Conservation (phyloP, 2,888 invertebrate genomes). For the Morpho achilles region DNA sequence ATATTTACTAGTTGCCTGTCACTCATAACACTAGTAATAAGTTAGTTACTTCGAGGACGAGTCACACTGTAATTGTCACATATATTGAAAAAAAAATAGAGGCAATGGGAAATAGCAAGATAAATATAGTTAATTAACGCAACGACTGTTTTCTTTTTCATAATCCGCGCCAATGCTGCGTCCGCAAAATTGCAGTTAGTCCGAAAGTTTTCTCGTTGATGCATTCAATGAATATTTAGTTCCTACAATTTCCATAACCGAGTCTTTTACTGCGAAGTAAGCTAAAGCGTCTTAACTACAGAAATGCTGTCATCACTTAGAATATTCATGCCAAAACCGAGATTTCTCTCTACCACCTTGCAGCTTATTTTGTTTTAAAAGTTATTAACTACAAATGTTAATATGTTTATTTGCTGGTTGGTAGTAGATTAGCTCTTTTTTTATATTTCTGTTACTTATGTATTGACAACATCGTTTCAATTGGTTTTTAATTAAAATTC, state of each 20-base stretch:
- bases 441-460: too few relatives aligned
- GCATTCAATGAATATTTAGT: conserved; percentile 15
- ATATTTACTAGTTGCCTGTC: too few relatives aligned
- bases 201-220: conserved; percentile 10
- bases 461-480: too few relatives aligned
- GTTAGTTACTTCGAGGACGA: too few relatives aligned
- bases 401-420: too few relatives aligned
- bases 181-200: conserved; percentile 16
- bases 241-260: conserved; percentile 10
- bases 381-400: too few relatives aligned
- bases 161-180: conserved; percentile 5
- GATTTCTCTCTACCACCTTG: not conserved
- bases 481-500: too few relatives aligned
- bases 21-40: too few relatives aligned
- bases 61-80: not conserved
- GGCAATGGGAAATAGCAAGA: conserved; percentile 10
- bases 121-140: conserved; percentile 13
- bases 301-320: conserved; percentile 6
- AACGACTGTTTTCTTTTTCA: conserved; percentile 8
- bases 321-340: not conserved
- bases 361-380: too few relatives aligned
- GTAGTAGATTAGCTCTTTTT: too few relatives aligned
- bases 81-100: not conserved
- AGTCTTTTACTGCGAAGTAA: conserved; percentile 10
- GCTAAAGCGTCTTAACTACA: conserved; percentile 8